Conservation (phyloP, 2,888 invertebrate genomes). For the Acanthosepion esculentum region DNA sequence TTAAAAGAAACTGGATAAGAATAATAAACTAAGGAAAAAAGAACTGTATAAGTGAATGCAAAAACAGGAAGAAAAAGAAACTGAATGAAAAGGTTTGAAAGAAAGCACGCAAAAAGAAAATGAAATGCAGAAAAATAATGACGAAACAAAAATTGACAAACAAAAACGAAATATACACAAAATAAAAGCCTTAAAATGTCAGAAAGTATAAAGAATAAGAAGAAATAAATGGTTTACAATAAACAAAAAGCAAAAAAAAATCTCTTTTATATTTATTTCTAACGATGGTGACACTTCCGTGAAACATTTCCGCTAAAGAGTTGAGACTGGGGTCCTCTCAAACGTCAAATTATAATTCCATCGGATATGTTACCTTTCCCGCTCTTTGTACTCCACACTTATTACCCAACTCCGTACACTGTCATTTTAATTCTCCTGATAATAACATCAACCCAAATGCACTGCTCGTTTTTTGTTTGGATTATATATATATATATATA, state of each 20-base stretch:
- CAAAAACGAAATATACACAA: neutral
- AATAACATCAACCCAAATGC: neutral
- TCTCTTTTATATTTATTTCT: too few species aligned
- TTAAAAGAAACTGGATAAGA: neutral
- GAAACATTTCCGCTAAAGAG: neutral
- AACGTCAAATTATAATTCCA: constrained; percentile 33
- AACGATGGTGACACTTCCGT: neutral
- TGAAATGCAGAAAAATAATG: neutral
- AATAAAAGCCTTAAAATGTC: neutral
- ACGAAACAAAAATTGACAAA: neutral
- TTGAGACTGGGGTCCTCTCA: neutral
- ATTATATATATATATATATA: too few species aligned
- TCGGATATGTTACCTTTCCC: neutral
- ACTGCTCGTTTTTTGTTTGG: neutral
- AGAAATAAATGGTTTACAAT: neutral
- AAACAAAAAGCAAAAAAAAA: neutral
- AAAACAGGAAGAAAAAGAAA: neutral
- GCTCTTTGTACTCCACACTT: neutral
- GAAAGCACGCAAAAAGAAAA: neutral
- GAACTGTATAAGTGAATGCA: too few species aligned
- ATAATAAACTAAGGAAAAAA: neutral
- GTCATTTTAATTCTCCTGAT: neutral
- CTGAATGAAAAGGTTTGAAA: neutral
- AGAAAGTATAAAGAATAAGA: neutral
- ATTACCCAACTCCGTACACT: neutral